phyloP scores from a whole-genome alignment of 37 sponge, comb jelly and placozoan species.

The Hexactinellida sp. region DNA sequence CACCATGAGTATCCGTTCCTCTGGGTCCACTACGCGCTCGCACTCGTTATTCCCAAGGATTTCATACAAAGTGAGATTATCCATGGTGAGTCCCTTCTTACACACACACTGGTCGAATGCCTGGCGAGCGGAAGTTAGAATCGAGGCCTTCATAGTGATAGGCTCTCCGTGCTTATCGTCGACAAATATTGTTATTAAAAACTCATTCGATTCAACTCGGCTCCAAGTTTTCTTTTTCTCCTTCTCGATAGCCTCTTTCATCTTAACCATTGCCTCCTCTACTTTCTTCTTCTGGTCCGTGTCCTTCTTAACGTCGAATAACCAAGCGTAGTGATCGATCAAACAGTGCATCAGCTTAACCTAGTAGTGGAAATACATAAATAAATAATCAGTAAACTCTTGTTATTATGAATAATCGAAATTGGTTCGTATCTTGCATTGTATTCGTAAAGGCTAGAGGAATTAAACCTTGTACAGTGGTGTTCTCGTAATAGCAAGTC shows the following conservation, averaged over 20 bases:
- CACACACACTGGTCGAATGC: neutral
- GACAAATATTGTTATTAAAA: neutral
- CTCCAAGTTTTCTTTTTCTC: neutral
- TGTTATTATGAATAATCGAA: no score
- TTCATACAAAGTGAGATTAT: neutral
- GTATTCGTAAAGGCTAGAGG: no score
- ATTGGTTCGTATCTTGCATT: no score
- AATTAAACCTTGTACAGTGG: no score
- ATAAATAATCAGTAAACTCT: no score
- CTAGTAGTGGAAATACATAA: neutral
- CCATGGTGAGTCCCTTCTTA: neutral
- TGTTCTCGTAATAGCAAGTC: no score
- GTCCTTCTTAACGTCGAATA: neutral
- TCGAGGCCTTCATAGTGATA: neutral
- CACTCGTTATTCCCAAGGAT: neutral
- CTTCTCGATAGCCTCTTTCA: neutral
- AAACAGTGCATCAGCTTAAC: neutral
- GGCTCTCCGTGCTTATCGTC: conserved; percentile 8
- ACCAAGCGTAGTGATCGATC: neutral
- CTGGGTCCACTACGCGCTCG: neutral
- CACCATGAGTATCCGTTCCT: neutral
- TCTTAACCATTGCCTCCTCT: neutral
- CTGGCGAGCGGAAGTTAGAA: neutral
- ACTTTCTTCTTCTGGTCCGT: neutral
- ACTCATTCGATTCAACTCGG: conserved; percentile 1